Percentiles rank a stretch among this genome's conserved stretches.
These are phyloP conservation scores for Hoplostethus atlanticus DNA, from an alignment of 2,797 vertebrate species.

Conservation along the genomic window DNA sequence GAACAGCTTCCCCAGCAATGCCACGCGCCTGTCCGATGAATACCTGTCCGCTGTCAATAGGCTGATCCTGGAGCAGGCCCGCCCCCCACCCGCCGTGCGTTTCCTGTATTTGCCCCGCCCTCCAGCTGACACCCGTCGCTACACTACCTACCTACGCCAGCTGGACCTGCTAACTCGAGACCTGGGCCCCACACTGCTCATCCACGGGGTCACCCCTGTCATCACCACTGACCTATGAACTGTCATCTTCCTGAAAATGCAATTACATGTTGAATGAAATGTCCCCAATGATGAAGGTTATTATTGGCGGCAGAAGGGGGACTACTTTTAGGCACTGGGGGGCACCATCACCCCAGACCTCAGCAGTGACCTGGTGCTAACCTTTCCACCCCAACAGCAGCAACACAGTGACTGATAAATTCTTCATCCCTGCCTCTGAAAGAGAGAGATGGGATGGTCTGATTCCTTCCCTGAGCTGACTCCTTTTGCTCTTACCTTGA, in stretches of 20 bases:
- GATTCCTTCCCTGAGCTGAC: conserved; percentile 3
- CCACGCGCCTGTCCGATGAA: conserved; percentile 86
- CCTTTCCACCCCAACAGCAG: background rate
- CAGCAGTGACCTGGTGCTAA: background rate
- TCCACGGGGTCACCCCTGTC: conserved; percentile 92
- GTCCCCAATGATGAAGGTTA: background rate
- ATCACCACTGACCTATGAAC: conserved; percentile 92
- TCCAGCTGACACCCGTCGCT: conserved; percentile 88
- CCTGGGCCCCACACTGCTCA: conserved; percentile 91
- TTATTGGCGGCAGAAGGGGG: background rate
- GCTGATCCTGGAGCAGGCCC: conserved; percentile 86
- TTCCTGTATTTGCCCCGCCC: conserved; percentile 93
- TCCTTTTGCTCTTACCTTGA: conserved; percentile 3
- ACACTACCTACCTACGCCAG: conserved; percentile 87
- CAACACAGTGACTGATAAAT: background rate
- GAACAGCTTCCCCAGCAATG: conserved; percentile 87
- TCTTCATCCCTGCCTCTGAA: background rate
- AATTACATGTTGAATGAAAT: background rate
- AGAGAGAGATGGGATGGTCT: background rate
- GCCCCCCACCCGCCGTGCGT: conserved; percentile 83
- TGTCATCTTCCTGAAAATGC: conserved; percentile 32
- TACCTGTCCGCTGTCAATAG: conserved; percentile 89
- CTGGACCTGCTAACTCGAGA: conserved; percentile 89
- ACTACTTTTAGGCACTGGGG: background rate
- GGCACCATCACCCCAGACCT: background rate